Percentiles rank a stretch among this genome's conserved stretches.
Evolutionary conservation across 2,113 vertebrate genomes (phyloP).

Genomic region (Scomber colias): DNA sequence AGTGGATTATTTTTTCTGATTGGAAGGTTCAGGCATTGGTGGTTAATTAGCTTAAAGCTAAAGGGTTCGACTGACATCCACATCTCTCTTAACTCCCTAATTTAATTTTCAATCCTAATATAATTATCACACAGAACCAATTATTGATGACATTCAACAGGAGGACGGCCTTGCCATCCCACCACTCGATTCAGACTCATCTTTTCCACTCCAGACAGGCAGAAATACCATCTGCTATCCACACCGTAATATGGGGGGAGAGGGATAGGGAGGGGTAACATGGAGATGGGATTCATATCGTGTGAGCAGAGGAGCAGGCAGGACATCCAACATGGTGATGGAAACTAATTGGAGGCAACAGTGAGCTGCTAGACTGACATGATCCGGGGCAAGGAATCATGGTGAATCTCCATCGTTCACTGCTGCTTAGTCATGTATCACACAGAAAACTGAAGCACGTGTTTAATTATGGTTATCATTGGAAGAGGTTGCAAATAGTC

Average conservation of each 20-base stretch:
- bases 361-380: conserved; percentile 53
- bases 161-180: neutral
- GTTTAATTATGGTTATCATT: neutral
- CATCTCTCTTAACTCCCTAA: conserved; percentile 69
- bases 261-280: conserved; percentile 32
- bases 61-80: conserved; percentile 62
- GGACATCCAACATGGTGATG: conserved; percentile 43
- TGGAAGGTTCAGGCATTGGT: conserved; percentile 70
- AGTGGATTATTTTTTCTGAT: conserved; percentile 76
- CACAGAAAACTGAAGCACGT: neutral
- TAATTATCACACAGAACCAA: conserved; percentile 65
- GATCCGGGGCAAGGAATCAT: conserved; percentile 43
- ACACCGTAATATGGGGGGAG: conserved; percentile 27
- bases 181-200: conserved; percentile 19
- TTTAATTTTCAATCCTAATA: conserved; percentile 75
- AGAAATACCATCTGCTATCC: conserved; percentile 37
- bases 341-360: conserved; percentile 75
- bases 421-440: conserved; percentile 6
- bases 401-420: conserved; percentile 39
- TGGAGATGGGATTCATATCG: conserved; percentile 52
- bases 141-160: conserved; percentile 68
- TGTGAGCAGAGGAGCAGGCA: conserved; percentile 34
- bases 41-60: conserved; percentile 79
- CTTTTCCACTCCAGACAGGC: conserved; percentile 19
- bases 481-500: no score